These are phyloP conservation scores for Halcyon senegalensis DNA, from an alignment of 2,113 vertebrate species.

Conservation along the genomic window DNA sequence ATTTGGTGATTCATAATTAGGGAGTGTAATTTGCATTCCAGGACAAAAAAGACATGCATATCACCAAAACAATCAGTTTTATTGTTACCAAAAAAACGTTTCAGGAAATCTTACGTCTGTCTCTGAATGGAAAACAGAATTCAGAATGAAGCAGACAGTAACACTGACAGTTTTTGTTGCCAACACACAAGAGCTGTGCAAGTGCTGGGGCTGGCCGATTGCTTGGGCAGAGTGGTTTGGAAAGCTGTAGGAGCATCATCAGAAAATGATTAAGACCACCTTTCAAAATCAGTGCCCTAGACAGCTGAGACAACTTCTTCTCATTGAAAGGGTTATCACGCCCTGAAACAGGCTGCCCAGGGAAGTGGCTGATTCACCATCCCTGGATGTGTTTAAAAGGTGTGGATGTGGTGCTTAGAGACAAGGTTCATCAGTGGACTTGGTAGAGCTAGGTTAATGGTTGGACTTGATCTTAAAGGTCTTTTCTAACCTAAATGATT, in stretches of 20 bases:
- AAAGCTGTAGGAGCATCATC: neutral
- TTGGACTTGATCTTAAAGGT: too few relatives aligned
- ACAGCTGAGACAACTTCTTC: neutral
- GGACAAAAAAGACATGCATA: neutral
- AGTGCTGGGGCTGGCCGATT: neutral
- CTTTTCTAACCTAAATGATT: too few relatives aligned
- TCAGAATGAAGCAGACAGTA: constrained; percentile 1
- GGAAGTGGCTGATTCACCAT: too few relatives aligned
- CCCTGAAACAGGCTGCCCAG: too few relatives aligned
- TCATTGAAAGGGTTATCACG: too few relatives aligned
- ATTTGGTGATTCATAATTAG: neutral
- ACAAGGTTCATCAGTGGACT: too few relatives aligned
- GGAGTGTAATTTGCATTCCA: neutral
- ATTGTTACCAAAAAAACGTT: constrained; percentile 26
- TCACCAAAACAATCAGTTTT: constrained; percentile 10
- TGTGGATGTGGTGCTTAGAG: too few relatives aligned
- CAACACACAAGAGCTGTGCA: neutral
- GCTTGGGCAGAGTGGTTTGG: neutral
- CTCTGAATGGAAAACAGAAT: constrained; percentile 1
- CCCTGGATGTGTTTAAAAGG: too few relatives aligned
- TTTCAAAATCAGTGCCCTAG: neutral
- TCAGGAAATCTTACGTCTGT: constrained; percentile 15
- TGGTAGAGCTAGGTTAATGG: too few relatives aligned
- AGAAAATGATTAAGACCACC: neutral
- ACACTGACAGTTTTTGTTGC: neutral